Evolutionary conservation across 37 sponge, comb jelly and placozoan genomes (phyloP), one percentile per base, ranked within the genome.

Genomic region (Tethya wilhelma): DNA sequence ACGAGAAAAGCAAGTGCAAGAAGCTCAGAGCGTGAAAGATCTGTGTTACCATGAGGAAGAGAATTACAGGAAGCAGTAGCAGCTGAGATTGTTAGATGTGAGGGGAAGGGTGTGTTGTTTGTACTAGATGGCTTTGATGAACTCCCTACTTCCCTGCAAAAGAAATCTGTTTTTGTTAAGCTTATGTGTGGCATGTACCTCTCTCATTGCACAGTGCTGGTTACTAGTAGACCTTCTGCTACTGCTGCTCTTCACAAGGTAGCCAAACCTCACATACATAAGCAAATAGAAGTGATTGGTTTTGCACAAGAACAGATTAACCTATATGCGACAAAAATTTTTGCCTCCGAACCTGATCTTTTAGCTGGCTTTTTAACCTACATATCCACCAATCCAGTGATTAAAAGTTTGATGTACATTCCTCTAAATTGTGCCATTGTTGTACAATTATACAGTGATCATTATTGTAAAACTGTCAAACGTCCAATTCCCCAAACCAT

Each of bases 41-140:
- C 82, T 81, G 7, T 60, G 71, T 39, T 19, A 31, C 11, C 53
- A 59, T 25, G 57, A 32, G 0, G 70, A 69, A 5, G 3, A 22
- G 37, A 25, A 1, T 1, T 44, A 6, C 36, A 26, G 11, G 28
- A 28, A 12, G 14, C 22, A 0, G 82, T 81, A 36, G 33, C 19
- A 1, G 36, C 42, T 6, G 46, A 72, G 34, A 0, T 67, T 3
- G 4, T 44, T 1, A 32, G 22, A 6, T 63, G 28, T 1, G n/a
- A 72, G 32, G 82, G 82, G 31, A 31, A 56, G 9, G 53, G 53
- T 25, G 23, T 71, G 12, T 44, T 81, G 30, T 38, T 81, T 3
- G 43, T 81, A 11, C 49, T 81, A 23, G 82, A 81, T 44, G 82
- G 82, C 34, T 72, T 72, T 58, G 82, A 81, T 44, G 82, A 81